phyloP scores from a whole-genome alignment of 2,113 vertebrate species.

The Anoura caudifer region DNA sequence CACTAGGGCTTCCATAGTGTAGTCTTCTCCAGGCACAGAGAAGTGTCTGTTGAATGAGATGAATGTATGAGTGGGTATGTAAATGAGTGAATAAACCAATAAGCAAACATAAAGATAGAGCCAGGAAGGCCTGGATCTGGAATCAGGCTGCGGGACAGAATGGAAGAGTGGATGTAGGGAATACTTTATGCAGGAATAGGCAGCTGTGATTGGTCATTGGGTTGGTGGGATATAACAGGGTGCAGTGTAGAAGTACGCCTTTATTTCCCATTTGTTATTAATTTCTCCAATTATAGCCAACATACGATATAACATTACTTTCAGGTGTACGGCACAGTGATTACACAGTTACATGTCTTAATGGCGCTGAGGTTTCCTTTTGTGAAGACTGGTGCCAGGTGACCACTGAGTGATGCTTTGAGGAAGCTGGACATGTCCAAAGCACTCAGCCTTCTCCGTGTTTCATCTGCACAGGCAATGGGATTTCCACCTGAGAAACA shows the following conservation, averaged over 20 bases:
- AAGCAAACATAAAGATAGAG: not conserved
- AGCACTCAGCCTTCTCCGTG: not conserved
- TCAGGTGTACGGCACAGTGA: not conserved
- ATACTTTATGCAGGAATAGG: too few relatives aligned
- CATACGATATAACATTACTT: not conserved
- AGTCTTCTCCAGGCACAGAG: not conserved
- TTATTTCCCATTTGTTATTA: not conserved
- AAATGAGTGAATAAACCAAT: not conserved
- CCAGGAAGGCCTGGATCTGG: not conserved
- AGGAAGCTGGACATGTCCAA: not conserved
- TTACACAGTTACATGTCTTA: too few relatives aligned
- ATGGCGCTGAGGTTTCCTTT: not conserved
- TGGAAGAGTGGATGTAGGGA: not conserved
- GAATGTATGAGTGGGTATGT: not conserved
- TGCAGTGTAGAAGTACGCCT: not conserved
- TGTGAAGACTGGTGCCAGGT: not conserved
- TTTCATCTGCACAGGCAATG: not conserved
- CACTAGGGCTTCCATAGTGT: not conserved
- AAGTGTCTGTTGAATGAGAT: not conserved
- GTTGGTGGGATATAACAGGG: fast-evolving
- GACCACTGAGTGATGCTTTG: not conserved
- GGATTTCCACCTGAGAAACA: not conserved
- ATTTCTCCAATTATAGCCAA: not conserved
- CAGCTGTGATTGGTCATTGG: not conserved
- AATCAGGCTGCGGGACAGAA: not conserved